Evolutionary conservation across 2,113 vertebrate species (phyloP), one percentile per base, ranked within the genome.

Genomic region (Pachypanchax playfairii): DNA sequence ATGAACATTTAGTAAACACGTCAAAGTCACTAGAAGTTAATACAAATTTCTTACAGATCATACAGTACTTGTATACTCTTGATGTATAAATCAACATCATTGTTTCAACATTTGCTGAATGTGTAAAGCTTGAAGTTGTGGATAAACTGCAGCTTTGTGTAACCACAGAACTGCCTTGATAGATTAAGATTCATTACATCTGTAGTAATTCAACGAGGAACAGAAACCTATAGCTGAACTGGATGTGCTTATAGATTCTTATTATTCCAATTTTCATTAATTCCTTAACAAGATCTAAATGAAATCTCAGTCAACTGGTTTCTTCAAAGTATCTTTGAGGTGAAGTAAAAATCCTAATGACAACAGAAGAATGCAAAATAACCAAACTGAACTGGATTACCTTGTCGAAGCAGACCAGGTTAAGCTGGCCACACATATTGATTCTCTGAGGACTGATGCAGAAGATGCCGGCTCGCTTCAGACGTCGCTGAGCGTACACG

Each of bases 361-460:
- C 21, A 15, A 12, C 21, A 31, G 1, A 12, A 21, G n/a, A 33
- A 31, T 5, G 6, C 11, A 21, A 35, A 24, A 4, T 1, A 12
- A 17, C 6, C 1, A 17, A 6, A 10, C 28, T 18, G 6, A 21
- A 4, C 39, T 13, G 3, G 1, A 17, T 33, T 63, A 98, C 97
- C 97, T 99, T 98, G 88, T 99, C 97, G 69, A 99, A 98, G 75
- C 96, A 98, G 71, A 99, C 90, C 46, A 99, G 91, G 87, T 98
- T 96, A 52, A 98, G 89, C 58, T 99, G 97, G 39, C 97, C 96
- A 58, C 96, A 98, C 58, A 98, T 95, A 89, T 98, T 98, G 86
- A 99, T 99, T 83, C 96, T 94, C 63, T 98, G 96, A 2, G 97
- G 97, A 63, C 97, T 98, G 85, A 97, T 97, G 78, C 96, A 99